Base-by-base conservation (phyloP, 1,140 invertebrate species). In the Drosophila leontia region DNA sequence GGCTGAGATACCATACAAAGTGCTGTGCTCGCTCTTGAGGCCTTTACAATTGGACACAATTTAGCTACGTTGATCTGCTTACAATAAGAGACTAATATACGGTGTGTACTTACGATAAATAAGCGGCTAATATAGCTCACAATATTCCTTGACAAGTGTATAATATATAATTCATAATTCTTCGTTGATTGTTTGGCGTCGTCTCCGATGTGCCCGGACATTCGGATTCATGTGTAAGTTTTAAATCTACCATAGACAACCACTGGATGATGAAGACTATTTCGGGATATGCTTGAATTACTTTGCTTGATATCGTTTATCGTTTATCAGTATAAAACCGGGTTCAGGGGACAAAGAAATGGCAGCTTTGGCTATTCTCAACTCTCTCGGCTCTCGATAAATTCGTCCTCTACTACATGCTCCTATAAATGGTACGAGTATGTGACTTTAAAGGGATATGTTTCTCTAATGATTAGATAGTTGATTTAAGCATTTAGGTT, bases 211-310 rank as follows among this genome's bases (percentile, higher is more conserved):
- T 41, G 19, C 13, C 13, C 37, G 47, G 44, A 47, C 6, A 13
- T 13, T 51, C 64, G 53, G 45, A 23, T 56, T 44, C 11, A 23
- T 19, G 48, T 35, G 12, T 37, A 44, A 53, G 57, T 26, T 44
- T 39, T 71, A 68, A 56, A 79, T 78, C 59, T 64, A 84, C 80
- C 65, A 65, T 90, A 90, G 81, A 90, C 85, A 90, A 90, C 85
- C 85, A 91, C 78, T 79, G 83, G 78, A 82, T 86, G 69, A 74
- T 60, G 85, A 85, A 90, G 85, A 90, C 85, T 90, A 90, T 90
- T 80, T 85, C 80, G 85, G 82, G 85, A 90, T 90, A 90, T 90
- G 85, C 78, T 90, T 90, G 86, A 90, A 90, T 90, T 90, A 71
- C 85, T 81, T 82, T 78, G 78, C 59, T 69, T 75, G 53, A 60